Evolutionary conservation across 2,888 invertebrate genomes (phyloP), one percentile per base, ranked within the genome.

Genomic region (Dichetophora obliterata): DNA sequence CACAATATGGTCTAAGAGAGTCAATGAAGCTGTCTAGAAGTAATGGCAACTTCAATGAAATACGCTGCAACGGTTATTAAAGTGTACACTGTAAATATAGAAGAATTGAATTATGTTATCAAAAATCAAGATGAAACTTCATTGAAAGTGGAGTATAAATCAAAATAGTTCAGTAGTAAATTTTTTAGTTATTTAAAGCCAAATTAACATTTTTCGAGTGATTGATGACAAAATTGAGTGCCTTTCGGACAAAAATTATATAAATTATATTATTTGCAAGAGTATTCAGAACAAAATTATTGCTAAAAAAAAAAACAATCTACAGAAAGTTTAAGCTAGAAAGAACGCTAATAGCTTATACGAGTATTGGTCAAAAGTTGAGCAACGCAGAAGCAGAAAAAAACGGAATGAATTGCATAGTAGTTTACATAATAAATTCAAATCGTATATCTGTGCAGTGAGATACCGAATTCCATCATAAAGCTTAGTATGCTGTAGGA

Each of bases 41-140:
- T 37, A 54, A 70, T 24, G 80, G 24, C 82, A 81, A 81, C 24
- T 86, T 82, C 50, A 80, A 78, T 37, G 86, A 86, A 71, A 86
- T 85, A 76, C 85, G 85, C 73, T 85, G 85, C 80, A 85, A 85
- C 76, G 86, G 85, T 77, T 85, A 84, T 79, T 85, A 79, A 80
- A 50, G 69, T n/a, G 22, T 31, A 43, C 27, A 5, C 6, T 61
- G 59, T 59, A 59, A 48, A 72, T 61, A 61, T 27, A 59, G 22
- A 59, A 27, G 16, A 34, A 71, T 37, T 34, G 22, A 22, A 24
- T 22, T 27, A 68, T 50, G 2, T 66, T 24, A 22, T 22, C 24
- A 14, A 5, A 43, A 43, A 31, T 31, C 31, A 31, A 31, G n/a
- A n/a, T n/a, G n/a, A n/a, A n/a, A n/a, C 9, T 22, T 57, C 4